phyloP scores from a whole-genome alignment of 2,797 vertebrate species.

The Myioborus miniatus region DNA sequence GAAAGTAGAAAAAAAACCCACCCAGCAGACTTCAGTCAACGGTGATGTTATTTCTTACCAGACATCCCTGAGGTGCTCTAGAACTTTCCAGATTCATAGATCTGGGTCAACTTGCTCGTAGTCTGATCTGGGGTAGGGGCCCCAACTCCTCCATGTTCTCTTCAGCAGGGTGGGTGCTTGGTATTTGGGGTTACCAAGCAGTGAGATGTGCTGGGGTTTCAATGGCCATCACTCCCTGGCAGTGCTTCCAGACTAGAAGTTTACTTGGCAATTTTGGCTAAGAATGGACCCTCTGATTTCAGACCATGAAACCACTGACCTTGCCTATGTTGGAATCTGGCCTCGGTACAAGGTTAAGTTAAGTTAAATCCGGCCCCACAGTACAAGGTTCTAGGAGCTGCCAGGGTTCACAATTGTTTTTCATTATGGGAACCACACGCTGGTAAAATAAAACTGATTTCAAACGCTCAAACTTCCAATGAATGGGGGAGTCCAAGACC shows the following conservation, averaged over 20 bases:
- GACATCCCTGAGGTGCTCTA: neutral
- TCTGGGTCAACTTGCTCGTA: neutral
- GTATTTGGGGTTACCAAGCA: neutral
- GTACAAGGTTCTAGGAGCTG: neutral
- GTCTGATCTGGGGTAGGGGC: neutral
- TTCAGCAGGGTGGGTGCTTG: fast-evolving
- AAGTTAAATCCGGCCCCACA: neutral
- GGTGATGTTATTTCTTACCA: neutral
- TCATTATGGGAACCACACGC: neutral
- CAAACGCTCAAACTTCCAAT: neutral
- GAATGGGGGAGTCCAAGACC: neutral
- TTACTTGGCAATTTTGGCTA: neutral
- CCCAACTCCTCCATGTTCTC: neutral
- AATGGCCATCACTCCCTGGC: neutral
- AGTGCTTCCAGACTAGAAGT: neutral
- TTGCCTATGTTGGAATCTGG: neutral
- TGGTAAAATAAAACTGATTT: constrained; percentile 18
- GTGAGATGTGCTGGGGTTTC: neutral
- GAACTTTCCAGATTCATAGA: neutral
- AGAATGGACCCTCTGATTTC: neutral
- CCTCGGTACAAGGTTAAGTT: neutral
- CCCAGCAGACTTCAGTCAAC: neutral
- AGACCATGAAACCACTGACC: neutral
- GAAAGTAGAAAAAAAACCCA: neutral
- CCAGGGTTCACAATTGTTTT: neutral